Evolutionary conservation across 2,113 vertebrate genomes (phyloP), one percentile per base, ranked within the genome.

Genomic region (Heterotilapia buettikoferi): DNA sequence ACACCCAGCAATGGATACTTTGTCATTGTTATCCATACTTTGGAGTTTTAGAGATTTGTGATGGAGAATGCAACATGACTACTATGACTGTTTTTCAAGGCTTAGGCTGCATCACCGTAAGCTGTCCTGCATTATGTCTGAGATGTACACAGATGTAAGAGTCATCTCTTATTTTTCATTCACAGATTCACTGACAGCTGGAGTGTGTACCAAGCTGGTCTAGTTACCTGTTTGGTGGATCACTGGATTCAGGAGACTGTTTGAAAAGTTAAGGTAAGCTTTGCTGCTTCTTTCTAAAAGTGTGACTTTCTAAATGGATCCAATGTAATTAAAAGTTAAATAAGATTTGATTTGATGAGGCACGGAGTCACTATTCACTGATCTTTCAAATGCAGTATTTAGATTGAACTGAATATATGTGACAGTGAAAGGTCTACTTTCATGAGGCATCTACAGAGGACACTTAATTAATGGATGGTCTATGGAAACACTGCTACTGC

Each of bases 241-340:
- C 68, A 7, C 84, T 66, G 81, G 78, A 40, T 50, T 85, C 52
- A 68, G 53, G 36, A 1, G 38, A 83, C n/a, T 88, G 80, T 73
- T 82, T 82, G 54, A 80, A 82, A 82, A 59, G 61, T 40, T 56
- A 33, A 95, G 96, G 96, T 95, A 93, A 94, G 84, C 52, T 83
- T 63, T 31, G 59, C 78, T 12, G 50, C 40, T 89, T 33, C 33
- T 63, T 19, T 80, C 38, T 52, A 5, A 82, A 73, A 78, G 71
- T 50, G 43, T 12, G 26, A 31, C 26, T 50, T 78, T 76, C 71
- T 50, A 31, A n/a, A 45, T 19, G 9, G 18, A 24, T 88, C 63
- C 19, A 29, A 8, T 87, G 8, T 80, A 78, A 85, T 84, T 89
- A 50, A 85, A 71, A 50, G 54, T 29, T 83, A 8, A 14, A 66